Conservation (phyloP, 2,113 vertebrate genomes). For the Gadus macrocephalus region DNA sequence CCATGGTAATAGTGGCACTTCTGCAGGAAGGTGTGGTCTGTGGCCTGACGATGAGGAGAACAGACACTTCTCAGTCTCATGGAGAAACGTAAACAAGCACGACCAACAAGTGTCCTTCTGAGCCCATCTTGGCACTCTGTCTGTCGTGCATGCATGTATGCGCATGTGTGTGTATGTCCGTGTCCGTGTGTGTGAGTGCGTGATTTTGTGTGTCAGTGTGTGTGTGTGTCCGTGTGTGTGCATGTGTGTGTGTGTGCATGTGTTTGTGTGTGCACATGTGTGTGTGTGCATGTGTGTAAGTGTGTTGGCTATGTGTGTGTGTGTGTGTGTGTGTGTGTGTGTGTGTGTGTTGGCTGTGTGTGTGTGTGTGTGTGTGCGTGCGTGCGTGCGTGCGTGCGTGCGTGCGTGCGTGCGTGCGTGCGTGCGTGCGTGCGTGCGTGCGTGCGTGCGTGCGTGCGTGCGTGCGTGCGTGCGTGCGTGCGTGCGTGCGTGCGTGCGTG, state of each 20-base stretch:
- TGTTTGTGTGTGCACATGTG: neutral
- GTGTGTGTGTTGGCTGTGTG: slow-evolving; percentile 1
- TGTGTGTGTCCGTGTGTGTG: neutral
- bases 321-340: slow-evolving; percentile 9
- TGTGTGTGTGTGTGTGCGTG: neutral
- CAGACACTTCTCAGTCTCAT: neutral
- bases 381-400: slow-evolving; percentile 6
- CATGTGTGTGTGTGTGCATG: neutral
- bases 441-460: neutral
- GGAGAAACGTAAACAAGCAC: no score
- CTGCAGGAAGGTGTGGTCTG: slow-evolving; percentile 93
- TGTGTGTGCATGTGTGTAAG: neutral
- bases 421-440: neutral
- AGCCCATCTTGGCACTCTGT: no score
- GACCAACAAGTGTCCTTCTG: neutral
- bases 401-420: neutral
- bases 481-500: neutral
- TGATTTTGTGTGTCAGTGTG: no score
- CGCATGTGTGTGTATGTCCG: neutral
- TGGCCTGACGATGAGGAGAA: slow-evolving; percentile 71
- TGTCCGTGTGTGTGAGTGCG: no score
- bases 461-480: neutral
- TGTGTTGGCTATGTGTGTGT: neutral
- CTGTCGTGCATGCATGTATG: neutral
- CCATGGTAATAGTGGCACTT: slow-evolving; percentile 93